phyloP scores from a whole-genome alignment of 2,888 invertebrate genomes.

The Pachymerium ferrugineum region DNA sequence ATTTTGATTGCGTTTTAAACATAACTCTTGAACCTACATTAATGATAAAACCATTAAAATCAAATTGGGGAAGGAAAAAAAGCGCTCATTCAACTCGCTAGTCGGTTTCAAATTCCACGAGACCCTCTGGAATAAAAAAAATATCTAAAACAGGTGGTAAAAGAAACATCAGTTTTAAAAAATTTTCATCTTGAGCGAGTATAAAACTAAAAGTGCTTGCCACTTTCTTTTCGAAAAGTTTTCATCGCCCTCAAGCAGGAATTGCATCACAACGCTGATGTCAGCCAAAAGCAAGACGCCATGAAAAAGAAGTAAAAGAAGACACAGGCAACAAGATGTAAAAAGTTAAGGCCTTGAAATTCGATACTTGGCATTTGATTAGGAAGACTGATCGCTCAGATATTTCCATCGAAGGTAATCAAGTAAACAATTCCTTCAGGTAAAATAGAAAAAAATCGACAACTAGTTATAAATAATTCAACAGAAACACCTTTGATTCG shows the following conservation, averaged over 20 bases:
- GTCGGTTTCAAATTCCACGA: not conserved
- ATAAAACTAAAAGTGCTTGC: not conserved
- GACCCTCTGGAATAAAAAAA: not conserved
- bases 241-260: not conserved
- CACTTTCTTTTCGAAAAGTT: not conserved
- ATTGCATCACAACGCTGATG: not conserved
- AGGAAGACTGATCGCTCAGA: not conserved
- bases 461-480: not conserved
- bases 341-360: too few relatives aligned
- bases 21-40: too few relatives aligned
- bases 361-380: not conserved
- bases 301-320: not conserved
- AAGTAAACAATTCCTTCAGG: not conserved
- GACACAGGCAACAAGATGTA: too few relatives aligned
- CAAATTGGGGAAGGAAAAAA: too few relatives aligned
- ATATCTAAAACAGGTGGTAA: not conserved
- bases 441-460: not conserved
- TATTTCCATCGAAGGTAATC: not conserved
- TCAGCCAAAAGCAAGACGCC: not conserved
- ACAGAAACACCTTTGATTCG: not conserved
- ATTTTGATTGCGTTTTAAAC: not conserved
- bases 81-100: not conserved
- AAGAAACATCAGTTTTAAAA: not conserved
- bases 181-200: too few relatives aligned
- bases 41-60: too few relatives aligned